Base-by-base conservation (phyloP, 2,797 vertebrate species). In the Micrastur ruficollis region DNA sequence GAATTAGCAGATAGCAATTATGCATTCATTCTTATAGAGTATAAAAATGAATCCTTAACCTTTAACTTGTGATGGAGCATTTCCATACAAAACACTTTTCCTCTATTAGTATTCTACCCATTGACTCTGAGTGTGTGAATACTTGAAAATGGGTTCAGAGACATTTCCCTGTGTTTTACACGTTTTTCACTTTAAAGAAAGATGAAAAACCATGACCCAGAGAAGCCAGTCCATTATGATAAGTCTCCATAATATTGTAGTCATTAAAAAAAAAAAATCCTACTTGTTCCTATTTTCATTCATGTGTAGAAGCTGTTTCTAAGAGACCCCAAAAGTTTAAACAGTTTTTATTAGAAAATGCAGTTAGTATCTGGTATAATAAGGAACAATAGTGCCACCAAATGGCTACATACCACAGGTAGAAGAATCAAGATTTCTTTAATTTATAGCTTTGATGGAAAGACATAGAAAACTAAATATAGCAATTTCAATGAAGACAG, bases 331-430 rank as follows among this genome's bases (percentile, higher is more conserved):
- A 5, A 31, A 89, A 91, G 82, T 93, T 81, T 3, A 49, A 44
- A 47, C 0, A 50, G 32, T 16, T 83, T 65, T 50, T 8, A 67
- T 7, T 12, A 38, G 9, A 14, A 72, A 59, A 40, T 0, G 40
- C 40, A 0, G 18, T 1, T 2, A 0, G 58, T 2, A 2, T 0
- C 29, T 2, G 68, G 32, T 34, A 9, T 59, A 40, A n/a, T 4
- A 44, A 97, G 94, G 94, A 93, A 13, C 96, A 90, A 95, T 17
- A 85, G 47, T 67, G 84, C 90, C 97, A 94, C 96, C 96, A 66
- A 81, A 95, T 59, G 97, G 53, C 34, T 13, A 18, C 3, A 1
- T 0, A 2, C 0, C 4, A 46, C 20, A 20, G 59, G 4, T 0
- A 2, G 12, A 9, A 42, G 63, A 40, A 8, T 2, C 5, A 1